Evolutionary conservation across 2,113 vertebrate species (phyloP).

Genomic region (Anarrhichthys ocellatus): DNA sequence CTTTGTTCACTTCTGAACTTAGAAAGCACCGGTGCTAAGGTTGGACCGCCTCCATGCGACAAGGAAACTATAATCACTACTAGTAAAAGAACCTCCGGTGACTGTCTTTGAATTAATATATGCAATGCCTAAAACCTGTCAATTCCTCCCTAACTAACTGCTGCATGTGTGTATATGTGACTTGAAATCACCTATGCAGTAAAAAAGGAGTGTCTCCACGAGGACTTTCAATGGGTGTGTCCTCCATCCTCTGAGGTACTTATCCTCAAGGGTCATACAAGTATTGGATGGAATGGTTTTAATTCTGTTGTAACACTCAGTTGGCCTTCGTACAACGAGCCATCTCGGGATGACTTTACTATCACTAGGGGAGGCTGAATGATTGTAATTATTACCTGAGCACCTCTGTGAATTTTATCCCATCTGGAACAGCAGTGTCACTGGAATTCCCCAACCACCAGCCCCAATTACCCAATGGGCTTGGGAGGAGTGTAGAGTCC

Average conservation of each 20-base stretch:
- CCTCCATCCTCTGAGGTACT: conserved; percentile 29
- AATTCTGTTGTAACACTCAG: conserved; percentile 36
- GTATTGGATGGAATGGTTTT: conserved; percentile 42
- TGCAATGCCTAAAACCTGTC: background rate
- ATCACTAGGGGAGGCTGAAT: conserved; percentile 44
- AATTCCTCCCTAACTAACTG: background rate
- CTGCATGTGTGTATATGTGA: background rate
- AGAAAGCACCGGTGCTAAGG: background rate
- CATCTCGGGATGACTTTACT: conserved; percentile 39
- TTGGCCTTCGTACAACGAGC: conserved; percentile 26
- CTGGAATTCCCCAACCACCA: conserved; percentile 45
- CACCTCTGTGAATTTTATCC: conserved; percentile 45
- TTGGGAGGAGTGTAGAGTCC: conserved; percentile 33
- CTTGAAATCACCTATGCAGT: conserved; percentile 7
- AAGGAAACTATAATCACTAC: conserved; percentile 4
- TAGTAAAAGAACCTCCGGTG: background rate
- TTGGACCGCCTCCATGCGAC: background rate
- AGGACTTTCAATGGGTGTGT: conserved; percentile 14
- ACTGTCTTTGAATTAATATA: background rate
- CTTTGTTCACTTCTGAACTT: conserved; percentile 32
- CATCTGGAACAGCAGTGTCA: conserved; percentile 46
- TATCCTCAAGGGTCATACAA: conserved; percentile 41
- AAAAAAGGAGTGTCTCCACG: background rate
- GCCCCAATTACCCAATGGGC: conserved; percentile 56
- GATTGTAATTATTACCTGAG: conserved; percentile 63